Conservation (phyloP, 2,888 invertebrate species). For the Trissolcus brochymenae region DNA sequence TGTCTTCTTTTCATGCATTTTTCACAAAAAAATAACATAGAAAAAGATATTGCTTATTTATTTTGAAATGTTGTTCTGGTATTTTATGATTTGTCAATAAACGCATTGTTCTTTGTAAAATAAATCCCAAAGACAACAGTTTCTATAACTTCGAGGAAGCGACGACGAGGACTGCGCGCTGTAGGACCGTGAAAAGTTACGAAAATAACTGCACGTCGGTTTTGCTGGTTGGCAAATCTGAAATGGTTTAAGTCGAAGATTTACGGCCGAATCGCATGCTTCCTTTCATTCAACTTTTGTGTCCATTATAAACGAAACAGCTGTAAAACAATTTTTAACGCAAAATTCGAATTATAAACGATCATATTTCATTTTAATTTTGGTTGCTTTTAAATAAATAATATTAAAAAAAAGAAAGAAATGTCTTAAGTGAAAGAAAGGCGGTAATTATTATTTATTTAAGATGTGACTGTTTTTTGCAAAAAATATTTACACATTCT, state of each 20-base stretch:
- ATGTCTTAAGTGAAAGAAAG: no score
- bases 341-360: no score
- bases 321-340: background rate
- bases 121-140: constrained; percentile 49
- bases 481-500: background rate
- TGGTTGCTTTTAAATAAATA: no score
- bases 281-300: constrained; percentile 36
- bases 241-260: constrained; percentile 23
- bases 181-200: constrained; percentile 48
- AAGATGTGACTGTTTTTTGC: no score
- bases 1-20: background rate
- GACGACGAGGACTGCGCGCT: constrained; percentile 12
- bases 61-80: constrained; percentile 31
- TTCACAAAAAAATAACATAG: constrained; percentile 21
- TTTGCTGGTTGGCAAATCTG: constrained; percentile 21
- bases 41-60: no score
- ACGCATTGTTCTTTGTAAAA: constrained; percentile 56
- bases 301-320: constrained; percentile 18
- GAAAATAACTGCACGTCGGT: constrained; percentile 35
- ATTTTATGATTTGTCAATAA: background rate
- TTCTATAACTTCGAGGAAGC: constrained; percentile 58
- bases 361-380: no score
- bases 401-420: no score
- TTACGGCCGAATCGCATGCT: constrained; percentile 22
- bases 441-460: background rate